Evolutionary conservation across 2,888 invertebrate species (phyloP).

Genomic region (Parnassius apollo): DNA sequence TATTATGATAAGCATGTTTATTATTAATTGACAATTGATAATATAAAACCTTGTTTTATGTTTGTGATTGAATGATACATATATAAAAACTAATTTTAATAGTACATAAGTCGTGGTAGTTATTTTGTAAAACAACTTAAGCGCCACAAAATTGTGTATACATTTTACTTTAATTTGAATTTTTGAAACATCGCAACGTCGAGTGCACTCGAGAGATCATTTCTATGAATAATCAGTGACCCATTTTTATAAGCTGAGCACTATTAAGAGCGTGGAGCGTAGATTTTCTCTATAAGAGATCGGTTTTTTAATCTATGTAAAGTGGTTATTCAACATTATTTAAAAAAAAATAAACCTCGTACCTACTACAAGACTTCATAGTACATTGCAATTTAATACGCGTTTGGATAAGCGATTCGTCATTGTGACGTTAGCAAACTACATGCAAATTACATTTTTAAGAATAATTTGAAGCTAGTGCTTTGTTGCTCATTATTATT

Average conservation of each 20-base stretch:
- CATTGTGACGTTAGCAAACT: neutral
- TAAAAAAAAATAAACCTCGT: neutral
- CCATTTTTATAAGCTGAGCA: constrained; percentile 8
- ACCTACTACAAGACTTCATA: neutral
- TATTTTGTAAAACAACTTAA: neutral
- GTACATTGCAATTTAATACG: neutral
- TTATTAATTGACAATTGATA: no score
- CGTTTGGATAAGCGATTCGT: constrained; percentile 5
- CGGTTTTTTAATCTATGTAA: constrained; percentile 12
- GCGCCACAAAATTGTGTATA: constrained; percentile 7
- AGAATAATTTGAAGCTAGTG: no score
- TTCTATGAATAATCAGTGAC: constrained; percentile 18
- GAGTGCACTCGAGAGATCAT: constrained; percentile 2
- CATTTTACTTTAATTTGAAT: constrained; percentile 16
- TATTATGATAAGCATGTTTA: no score
- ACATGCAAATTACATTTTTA: no score
- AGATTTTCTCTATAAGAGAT: neutral
- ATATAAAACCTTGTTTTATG: no score
- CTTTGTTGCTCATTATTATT: no score
- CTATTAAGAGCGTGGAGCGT: constrained; percentile 4
- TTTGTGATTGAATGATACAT: no score
- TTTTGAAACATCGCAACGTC: neutral
- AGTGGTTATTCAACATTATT: constrained; percentile 3
- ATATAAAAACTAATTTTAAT: no score
- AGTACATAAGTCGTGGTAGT: no score